A percentile compares a stretch with the other conserved stretches of the same genome.
phyloP scores from a whole-genome alignment of 2,797 vertebrate genomes.

The Lacerta bilineata region DNA sequence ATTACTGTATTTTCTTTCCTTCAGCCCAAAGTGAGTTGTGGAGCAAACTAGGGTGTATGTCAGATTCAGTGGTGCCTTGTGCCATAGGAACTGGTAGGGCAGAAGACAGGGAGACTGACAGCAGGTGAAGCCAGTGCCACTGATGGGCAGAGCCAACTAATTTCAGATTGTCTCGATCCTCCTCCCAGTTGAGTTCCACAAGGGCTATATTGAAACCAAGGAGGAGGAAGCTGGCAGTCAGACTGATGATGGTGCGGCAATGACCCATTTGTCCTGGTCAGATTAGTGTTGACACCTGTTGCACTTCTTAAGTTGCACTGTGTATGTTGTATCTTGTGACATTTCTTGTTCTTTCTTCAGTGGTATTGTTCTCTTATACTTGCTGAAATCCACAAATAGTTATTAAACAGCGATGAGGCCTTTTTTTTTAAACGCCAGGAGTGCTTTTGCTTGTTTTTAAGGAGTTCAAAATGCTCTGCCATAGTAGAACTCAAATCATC shows the following conservation, averaged over 20 bases:
- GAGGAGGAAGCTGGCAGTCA: too few species aligned
- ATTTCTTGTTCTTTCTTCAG: not conserved
- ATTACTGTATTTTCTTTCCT: too few species aligned
- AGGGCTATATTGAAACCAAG: too few species aligned
- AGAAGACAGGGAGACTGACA: too few species aligned
- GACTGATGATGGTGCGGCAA: too few species aligned
- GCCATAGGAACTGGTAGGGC: too few species aligned
- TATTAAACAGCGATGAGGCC: not conserved
- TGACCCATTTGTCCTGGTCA: too few species aligned
- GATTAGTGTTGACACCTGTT: not conserved
- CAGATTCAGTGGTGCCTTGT: not conserved
- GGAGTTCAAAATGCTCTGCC: slow-evolving; percentile 20
- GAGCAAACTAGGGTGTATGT: not conserved
- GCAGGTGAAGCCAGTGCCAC: too few species aligned
- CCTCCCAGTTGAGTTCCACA: too few species aligned
- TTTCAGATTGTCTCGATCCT: too few species aligned
- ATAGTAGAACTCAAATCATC: slow-evolving; percentile 16
- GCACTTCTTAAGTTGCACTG: not conserved
- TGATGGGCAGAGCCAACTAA: too few species aligned
- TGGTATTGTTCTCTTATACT: not conserved
- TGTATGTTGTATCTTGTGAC: not conserved
- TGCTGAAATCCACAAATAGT: not conserved
- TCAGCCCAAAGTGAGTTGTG: not conserved
- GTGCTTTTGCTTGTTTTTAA: not conserved
- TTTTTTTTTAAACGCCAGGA: not conserved